phyloP scores from a whole-genome alignment of 2,113 vertebrate species.

The Sebastes fasciatus region DNA sequence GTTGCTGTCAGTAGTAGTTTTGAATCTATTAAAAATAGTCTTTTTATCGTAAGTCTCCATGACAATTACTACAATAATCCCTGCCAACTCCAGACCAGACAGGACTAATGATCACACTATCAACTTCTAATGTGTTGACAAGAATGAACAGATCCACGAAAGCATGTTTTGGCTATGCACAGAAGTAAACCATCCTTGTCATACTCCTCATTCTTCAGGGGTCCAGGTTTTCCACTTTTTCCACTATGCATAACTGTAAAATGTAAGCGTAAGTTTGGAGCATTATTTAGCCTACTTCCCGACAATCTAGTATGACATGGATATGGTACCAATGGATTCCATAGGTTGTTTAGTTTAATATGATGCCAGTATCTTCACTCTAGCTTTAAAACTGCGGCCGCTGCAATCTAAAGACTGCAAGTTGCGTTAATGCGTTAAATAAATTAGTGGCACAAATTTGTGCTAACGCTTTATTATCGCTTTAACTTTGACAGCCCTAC shows the following conservation, averaged over 20 bases:
- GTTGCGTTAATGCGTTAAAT: too few species aligned
- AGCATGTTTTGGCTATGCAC: not conserved
- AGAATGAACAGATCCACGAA: not conserved
- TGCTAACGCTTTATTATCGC: too few species aligned
- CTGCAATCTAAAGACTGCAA: too few species aligned
- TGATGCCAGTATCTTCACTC: too few species aligned
- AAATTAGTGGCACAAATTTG: too few species aligned
- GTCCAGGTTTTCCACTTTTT: not conserved
- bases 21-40: not conserved
- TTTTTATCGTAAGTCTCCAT: not conserved
- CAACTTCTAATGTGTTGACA: not conserved
- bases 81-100: not conserved
- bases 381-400: too few species aligned
- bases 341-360: too few species aligned
- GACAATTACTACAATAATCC: not conserved
- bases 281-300: too few species aligned
- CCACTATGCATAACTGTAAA: not conserved
- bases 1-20: not conserved
- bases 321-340: too few species aligned
- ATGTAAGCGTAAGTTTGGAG: too few species aligned
- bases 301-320: too few species aligned
- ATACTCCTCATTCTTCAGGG: not conserved
- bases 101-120: not conserved
- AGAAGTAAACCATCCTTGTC: not conserved
- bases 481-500: too few species aligned